Base-by-base conservation (phyloP, 23 tunicate genomes). In the Botrylloides violaceus region DNA sequence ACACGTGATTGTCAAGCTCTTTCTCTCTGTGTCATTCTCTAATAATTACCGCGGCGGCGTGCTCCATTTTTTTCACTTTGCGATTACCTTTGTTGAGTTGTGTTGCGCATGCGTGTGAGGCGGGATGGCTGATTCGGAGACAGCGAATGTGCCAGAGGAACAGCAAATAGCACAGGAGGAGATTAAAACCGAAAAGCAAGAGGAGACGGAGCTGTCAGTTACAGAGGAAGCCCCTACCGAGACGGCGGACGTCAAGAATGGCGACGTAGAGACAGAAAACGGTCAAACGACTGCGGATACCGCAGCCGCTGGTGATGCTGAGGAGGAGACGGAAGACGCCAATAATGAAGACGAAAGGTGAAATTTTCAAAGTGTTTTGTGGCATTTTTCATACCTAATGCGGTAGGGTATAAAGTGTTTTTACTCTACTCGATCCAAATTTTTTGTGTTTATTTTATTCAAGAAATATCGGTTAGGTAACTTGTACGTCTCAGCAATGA, bases 401-500 rank as follows among this genome's bases (percentile, higher is more conserved):
- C 18, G 15, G 55, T 12, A 47, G 12, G 55, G 15, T 18, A 47
- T 47, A 47, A 12, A 47, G 55, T 47, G 15, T 18, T 47, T 18
- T 47, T 18, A 47, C 15, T 47, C 55, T 47, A 47, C 18, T 18
- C 15, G 55, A 12, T 12, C 55, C 18, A 18, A 12, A 47, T 47
- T 12, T 47, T 47, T 47, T 47, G 55, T 47, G 6, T 12, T 25
- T n/a, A n/a, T n/a, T n/a, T n/a, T n/a, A n/a, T n/a, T n/a, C n/a
- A n/a, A n/a, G n/a, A n/a, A n/a, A n/a, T n/a, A n/a, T n/a, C n/a
- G n/a, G n/a, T n/a, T n/a, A n/a, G n/a, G n/a, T n/a, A n/a, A n/a
- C n/a, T n/a, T n/a, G n/a, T n/a, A n/a, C n/a, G n/a, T n/a, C 53
- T 32, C 26, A 22, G 88, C 88, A 34, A 68, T 82, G 88, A 82